A percentile compares a stretch with the other conserved stretches of the same genome.
phyloP scores from a whole-genome alignment of 2,888 invertebrate species.

The Octonoba sinensis region DNA sequence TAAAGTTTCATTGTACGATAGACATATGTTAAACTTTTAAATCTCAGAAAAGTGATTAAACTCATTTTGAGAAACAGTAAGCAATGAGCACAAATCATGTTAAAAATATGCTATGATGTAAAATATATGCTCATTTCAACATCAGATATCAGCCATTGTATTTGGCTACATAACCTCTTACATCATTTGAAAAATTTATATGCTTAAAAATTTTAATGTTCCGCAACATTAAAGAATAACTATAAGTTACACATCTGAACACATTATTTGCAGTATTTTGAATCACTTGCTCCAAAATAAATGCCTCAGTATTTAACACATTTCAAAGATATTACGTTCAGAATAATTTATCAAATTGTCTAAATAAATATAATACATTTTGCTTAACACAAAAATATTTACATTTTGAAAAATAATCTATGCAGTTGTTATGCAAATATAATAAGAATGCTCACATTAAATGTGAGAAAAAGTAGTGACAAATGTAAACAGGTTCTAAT shows the following conservation, averaged over 20 bases:
- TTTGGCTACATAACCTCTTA: slow-evolving; percentile 25
- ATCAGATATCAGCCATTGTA: slow-evolving; percentile 35
- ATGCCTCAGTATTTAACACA: neutral
- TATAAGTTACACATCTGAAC: slow-evolving; percentile 16
- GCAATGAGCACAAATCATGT: slow-evolving; percentile 38
- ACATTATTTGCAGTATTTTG: neutral
- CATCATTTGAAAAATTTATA: slow-evolving; percentile 10
- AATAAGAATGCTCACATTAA: too few species aligned
- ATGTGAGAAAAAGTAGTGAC: too few species aligned
- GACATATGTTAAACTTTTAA: too few species aligned
- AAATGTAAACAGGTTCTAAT: too few species aligned
- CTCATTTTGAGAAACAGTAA: neutral
- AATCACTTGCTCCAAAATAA: slow-evolving; percentile 13
- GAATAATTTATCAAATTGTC: too few species aligned
- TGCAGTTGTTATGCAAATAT: too few species aligned
- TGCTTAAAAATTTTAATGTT: slow-evolving; percentile 14
- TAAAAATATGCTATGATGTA: slow-evolving; percentile 30
- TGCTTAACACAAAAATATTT: too few species aligned
- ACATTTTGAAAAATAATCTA: too few species aligned
- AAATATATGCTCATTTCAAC: slow-evolving; percentile 44
- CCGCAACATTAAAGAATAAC: slow-evolving; percentile 19
- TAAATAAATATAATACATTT: too few species aligned
- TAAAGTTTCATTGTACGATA: neutral
- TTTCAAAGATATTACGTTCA: neutral
- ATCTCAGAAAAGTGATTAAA: too few species aligned